These are phyloP conservation scores for Syrrhaptes paradoxus DNA, from an alignment of 2,113 vertebrate genomes.

Conservation along the genomic window DNA sequence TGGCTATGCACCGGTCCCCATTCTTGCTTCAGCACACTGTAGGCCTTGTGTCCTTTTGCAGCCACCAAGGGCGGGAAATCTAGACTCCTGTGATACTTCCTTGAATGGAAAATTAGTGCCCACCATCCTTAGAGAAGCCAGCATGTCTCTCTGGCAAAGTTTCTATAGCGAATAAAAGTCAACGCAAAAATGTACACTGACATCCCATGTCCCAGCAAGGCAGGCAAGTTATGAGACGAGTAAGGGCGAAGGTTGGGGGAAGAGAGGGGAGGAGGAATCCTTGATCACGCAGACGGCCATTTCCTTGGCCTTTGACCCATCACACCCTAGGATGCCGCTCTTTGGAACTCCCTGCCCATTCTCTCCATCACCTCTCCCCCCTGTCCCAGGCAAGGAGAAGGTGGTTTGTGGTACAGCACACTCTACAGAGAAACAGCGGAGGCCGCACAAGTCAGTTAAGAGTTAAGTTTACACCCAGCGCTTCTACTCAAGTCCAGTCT, in stretches of 20 bases:
- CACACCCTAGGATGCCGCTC: slow-evolving; percentile 61
- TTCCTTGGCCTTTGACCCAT: slow-evolving; percentile 74
- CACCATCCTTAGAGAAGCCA: slow-evolving; percentile 62
- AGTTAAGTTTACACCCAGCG: slow-evolving; percentile 69
- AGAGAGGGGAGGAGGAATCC: slow-evolving; percentile 61
- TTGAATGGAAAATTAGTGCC: slow-evolving; percentile 54
- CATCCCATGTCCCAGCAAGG: slow-evolving; percentile 65
- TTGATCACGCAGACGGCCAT: slow-evolving; percentile 49
- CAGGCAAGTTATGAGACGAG: slow-evolving; percentile 61
- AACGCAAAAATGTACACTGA: slow-evolving; percentile 65
- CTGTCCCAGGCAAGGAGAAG: slow-evolving; percentile 53
- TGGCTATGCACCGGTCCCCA: slow-evolving; percentile 62
- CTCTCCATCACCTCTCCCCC: slow-evolving; percentile 58
- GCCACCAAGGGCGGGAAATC: slow-evolving; percentile 64
- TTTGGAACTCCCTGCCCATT: slow-evolving; percentile 67
- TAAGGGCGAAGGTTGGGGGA: slow-evolving; percentile 49
- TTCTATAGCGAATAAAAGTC: slow-evolving; percentile 44
- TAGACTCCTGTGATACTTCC: slow-evolving; percentile 64
- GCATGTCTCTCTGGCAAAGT: slow-evolving; percentile 21
- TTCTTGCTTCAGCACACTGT: slow-evolving; percentile 65
- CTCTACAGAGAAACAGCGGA: slow-evolving; percentile 64
- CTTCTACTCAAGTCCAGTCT: slow-evolving; percentile 70
- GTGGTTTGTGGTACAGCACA: slow-evolving; percentile 63
- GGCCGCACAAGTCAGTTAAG: slow-evolving; percentile 66
- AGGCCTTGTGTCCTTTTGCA: slow-evolving; percentile 59